A percentile compares a stretch with the other conserved stretches of the same genome.
These are phyloP conservation scores for Lacanobia oleracea DNA, from an alignment of 2,888 invertebrate species.

Conservation along the genomic window DNA sequence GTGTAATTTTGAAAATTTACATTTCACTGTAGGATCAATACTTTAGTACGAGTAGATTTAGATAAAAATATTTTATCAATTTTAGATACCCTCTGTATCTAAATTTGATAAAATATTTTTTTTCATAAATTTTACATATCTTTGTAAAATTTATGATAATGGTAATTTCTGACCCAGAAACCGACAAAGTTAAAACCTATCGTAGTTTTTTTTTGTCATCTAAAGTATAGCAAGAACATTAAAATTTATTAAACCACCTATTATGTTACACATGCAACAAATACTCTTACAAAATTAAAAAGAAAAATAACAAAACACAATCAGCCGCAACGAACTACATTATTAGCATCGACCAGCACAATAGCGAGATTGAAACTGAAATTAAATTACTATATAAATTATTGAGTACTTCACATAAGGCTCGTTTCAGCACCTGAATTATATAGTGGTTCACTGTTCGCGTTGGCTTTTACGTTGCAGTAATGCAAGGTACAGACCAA, in stretches of 20 bases:
- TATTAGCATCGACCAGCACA: conserved; percentile 49
- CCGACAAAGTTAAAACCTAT: too few relatives aligned
- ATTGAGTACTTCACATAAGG: conserved; percentile 62
- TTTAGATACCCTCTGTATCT: too few relatives aligned
- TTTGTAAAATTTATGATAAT: too few relatives aligned
- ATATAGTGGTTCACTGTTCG: conserved; percentile 60
- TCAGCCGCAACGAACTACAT: conserved; percentile 11
- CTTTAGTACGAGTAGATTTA: too few relatives aligned
- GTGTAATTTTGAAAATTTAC: too few relatives aligned
- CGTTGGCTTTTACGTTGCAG: conserved; percentile 29
- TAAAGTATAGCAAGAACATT: too few relatives aligned
- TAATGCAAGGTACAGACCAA: conserved; percentile 5
- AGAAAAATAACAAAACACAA: conserved; percentile 3
- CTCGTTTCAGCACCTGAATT: conserved; percentile 63
- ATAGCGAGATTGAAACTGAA: conserved; percentile 68
- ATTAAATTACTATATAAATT: conserved; percentile 79
- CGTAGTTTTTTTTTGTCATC: too few relatives aligned
- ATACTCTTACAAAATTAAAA: neutral
- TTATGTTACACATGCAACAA: neutral
- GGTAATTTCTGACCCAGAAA: too few relatives aligned
- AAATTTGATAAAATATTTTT: too few relatives aligned
- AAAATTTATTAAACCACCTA: neutral
- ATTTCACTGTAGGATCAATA: too few relatives aligned
- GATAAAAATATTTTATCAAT: too few relatives aligned
- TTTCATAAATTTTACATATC: too few relatives aligned